Evolutionary conservation across 2,888 invertebrate species (phyloP).

Genomic region (Margaritifera margaritifera): DNA sequence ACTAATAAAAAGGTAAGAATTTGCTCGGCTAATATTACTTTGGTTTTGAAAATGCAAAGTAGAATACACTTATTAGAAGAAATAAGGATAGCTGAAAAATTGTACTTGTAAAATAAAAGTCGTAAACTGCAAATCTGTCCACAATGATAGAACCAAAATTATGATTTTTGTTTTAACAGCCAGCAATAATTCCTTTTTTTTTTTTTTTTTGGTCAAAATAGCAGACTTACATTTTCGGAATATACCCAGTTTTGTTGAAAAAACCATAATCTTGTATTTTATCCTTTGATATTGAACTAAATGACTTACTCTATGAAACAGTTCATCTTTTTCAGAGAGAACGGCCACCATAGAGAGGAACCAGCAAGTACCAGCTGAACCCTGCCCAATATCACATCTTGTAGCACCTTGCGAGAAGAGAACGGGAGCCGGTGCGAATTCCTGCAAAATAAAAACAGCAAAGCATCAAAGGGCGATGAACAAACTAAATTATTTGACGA

Average conservation of each 20-base stretch:
- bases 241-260: background rate
- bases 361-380: conserved; percentile 66
- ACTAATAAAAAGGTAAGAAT: too few relatives aligned
- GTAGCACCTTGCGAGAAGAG: conserved; percentile 61
- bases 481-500: background rate
- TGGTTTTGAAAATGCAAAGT: too few relatives aligned
- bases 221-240: background rate
- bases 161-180: too few relatives aligned
- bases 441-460: conserved; percentile 37
- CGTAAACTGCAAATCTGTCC: too few relatives aligned
- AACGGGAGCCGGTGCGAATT: conserved; percentile 46
- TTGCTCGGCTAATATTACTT: too few relatives aligned
- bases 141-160: too few relatives aligned
- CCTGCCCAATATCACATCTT: conserved; percentile 65
- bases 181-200: background rate
- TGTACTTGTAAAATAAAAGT: too few relatives aligned
- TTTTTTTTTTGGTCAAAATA: background rate
- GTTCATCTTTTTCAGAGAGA: conserved; percentile 51
- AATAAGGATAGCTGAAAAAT: too few relatives aligned
- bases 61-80: too few relatives aligned
- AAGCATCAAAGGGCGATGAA: background rate
- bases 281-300: background rate
- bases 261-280: background rate
- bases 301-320: conserved; percentile 53
- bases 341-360: conserved; percentile 63